These are phyloP conservation scores for Aptenodytes patagonicus DNA, from an alignment of 2,113 vertebrate species.

Conservation along the genomic window DNA sequence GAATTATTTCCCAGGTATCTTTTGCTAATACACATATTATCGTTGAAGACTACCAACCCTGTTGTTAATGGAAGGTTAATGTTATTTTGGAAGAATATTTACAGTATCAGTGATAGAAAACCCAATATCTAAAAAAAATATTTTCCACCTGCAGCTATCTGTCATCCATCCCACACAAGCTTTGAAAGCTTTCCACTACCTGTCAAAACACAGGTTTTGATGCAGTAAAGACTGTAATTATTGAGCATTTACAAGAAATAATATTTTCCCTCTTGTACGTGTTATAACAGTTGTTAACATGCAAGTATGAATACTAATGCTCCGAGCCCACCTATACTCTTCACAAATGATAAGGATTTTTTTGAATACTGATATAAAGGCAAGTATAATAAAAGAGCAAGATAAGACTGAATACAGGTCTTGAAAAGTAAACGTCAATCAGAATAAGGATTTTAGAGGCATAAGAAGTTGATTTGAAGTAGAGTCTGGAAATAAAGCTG, in stretches of 20 bases:
- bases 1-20: constrained; percentile 37
- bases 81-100: constrained; percentile 57
- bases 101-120: constrained; percentile 35
- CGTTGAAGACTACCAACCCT: neutral
- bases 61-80: constrained; percentile 44
- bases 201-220: constrained; percentile 72
- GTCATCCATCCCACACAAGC: constrained; percentile 62
- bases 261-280: constrained; percentile 71
- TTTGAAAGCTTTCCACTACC: constrained; percentile 68
- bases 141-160: constrained; percentile 66
- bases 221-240: constrained; percentile 78
- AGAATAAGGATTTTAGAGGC: constrained; percentile 10
- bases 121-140: constrained; percentile 53
- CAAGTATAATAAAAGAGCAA: constrained; percentile 19
- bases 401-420: constrained; percentile 38
- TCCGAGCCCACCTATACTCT: constrained; percentile 26
- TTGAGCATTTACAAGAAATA: constrained; percentile 75
- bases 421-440: constrained; percentile 61
- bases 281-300: constrained; percentile 61
- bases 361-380: constrained; percentile 6
- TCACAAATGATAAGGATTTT: constrained; percentile 10
- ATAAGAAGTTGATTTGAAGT: constrained; percentile 18
- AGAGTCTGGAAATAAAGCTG: constrained; percentile 49
- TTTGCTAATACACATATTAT: constrained; percentile 29
- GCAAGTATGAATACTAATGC: constrained; percentile 62